phyloP scores from a whole-genome alignment of 2,888 invertebrate genomes.

The Mechanitis mazaeus region DNA sequence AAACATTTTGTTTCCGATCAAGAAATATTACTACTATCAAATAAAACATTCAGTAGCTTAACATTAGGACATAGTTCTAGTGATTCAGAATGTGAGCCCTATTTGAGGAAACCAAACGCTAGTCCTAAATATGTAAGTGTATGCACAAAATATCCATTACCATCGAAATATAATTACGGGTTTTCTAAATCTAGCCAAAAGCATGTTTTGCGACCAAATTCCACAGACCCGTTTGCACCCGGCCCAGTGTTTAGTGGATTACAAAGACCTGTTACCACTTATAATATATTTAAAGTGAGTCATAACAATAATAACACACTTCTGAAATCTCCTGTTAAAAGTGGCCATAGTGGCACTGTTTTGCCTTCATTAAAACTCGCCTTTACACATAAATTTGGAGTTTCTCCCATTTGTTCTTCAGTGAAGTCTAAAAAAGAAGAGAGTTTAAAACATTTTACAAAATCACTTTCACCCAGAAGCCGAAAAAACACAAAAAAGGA shows the following conservation, averaged over 20 bases:
- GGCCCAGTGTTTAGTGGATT: conserved; percentile 73
- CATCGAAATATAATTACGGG: conserved; percentile 59
- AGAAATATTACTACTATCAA: conserved; percentile 76
- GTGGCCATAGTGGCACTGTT: conserved; percentile 47
- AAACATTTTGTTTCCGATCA: conserved; percentile 77
- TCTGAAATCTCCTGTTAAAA: conserved; percentile 59
- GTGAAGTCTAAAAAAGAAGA: conserved; percentile 59
- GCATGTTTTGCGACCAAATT: conserved; percentile 53
- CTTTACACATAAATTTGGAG: conserved; percentile 69
- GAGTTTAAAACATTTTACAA: conserved; percentile 44
- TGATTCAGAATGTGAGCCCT: conserved; percentile 70
- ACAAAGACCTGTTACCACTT: conserved; percentile 62
- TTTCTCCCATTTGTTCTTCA: conserved; percentile 56
- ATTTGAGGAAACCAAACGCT: conserved; percentile 56
- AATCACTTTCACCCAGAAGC: conserved; percentile 57
- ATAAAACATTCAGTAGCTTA: conserved; percentile 71
- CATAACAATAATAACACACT: conserved; percentile 67
- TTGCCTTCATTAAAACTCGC: conserved; percentile 62
- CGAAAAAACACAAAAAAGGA: conserved; percentile 51
- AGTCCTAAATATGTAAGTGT: conserved; percentile 70
- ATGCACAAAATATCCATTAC: conserved; percentile 61
- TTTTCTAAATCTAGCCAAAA: conserved; percentile 61
- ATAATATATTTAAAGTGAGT: conserved; percentile 68
- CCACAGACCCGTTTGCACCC: conserved; percentile 70
- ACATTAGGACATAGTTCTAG: conserved; percentile 77